Evolutionary conservation across 1,140 invertebrate genomes (phyloP), one percentile per base, ranked within the genome.

Genomic region (Eubasilissa regina): DNA sequence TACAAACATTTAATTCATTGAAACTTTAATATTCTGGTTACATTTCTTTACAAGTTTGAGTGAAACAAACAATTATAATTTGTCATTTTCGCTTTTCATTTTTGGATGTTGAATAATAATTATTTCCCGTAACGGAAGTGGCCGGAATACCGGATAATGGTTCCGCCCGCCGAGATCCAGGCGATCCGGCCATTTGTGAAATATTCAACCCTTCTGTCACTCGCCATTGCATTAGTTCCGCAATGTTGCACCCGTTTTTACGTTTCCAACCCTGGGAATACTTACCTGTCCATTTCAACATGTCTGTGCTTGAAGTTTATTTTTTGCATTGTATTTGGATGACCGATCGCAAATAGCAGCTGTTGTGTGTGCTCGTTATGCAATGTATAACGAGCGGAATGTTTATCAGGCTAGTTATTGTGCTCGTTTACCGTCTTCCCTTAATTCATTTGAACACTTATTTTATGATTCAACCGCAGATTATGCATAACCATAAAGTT

Each of bases 181-280:
- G 77, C 47, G 43, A 60, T 60, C 56, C 43, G 45, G 10, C 68
- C 45, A 51, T 75, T 66, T 62, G 55, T 75, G 53, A 78, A 79
- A 75, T 79, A 51, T 25, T 35, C 60, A 75, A 79, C 78, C 78
- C 78, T 79, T 79, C 74, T 74, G 72, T 19, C 70, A 60, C 11
- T 72, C 43, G 35, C 51, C 77, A 55, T 55, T 56, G 21, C 53
- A 51, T 64, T 66, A 75, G 13, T 79, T 80, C 58, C 78, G 78
- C 60, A 11, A 43, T 47, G 73, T 47, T 47, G 73, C 60, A 56
- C 62, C 56, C 74, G 72, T 80, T 80, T 80, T 76, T 64, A 80
- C 68, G 45, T 58, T 55, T 75, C 19, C 68, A 75, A 70, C 43
- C 19, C 64, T 12, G 44, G 60, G 19, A 58, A 70, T 78, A 70